Base-by-base conservation (phyloP, 2,888 invertebrate genomes). In the Troides helena region DNA sequence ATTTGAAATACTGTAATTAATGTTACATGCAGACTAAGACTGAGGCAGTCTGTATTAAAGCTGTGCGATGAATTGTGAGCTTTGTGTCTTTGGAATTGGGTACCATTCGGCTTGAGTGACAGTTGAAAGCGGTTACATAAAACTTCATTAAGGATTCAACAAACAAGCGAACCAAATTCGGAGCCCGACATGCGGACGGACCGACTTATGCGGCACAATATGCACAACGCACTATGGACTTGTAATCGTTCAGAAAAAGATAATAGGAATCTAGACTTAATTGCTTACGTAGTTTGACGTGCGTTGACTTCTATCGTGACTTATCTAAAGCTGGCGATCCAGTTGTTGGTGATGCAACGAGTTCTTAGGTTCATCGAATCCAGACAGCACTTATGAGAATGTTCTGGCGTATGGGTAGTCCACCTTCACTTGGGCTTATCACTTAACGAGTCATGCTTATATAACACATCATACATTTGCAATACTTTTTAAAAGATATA, bases 91-190 rank as follows among this genome's bases (percentile, higher is more conserved):
- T 66, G 70, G 57, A 70, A 57, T 74, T 77, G 77, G 74, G 72
- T 72, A 74, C 68, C 65, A 58, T 76, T 75, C 77, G 64, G 65
- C 71, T 74, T 73, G 71, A 68, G 36, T 23, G 67, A 36, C 58
- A 71, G 72, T 75, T 36, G 6, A 63, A 67, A 67, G 72, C 68
- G 67, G 74, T 79, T 79, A 81, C 76, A 77, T 79, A 79, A 81
- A 53, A n/a, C n/a, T 53, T 53, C 53, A 53, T 53, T 53, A 53
- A 18, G 53, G 79, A 84, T 65, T 73, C 73, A 73, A 75, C 75
- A 78, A 78, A 76, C 77, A 70, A 75, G 72, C 74, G 77, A 72
- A 76, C 84, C 86, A 79, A 82, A 84, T 84, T 85, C 80, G 84
- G 85, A 71, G 70, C 72, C 73, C 71, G 73, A 77, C 76, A 76